Evolutionary conservation across 2,888 invertebrate species (phyloP).

Genomic region (Andrena dorsata): DNA sequence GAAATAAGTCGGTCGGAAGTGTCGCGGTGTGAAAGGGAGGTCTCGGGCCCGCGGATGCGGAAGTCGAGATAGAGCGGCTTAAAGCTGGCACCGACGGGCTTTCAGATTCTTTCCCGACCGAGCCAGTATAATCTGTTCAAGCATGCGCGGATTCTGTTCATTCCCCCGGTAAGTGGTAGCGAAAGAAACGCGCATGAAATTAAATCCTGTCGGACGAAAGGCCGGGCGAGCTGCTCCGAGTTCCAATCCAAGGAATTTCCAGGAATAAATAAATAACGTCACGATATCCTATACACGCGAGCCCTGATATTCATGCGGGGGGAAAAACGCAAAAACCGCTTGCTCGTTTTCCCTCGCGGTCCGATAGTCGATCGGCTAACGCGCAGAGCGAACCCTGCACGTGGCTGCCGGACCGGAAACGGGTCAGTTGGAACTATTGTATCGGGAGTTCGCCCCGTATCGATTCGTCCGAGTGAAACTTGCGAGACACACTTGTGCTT

Average conservation of each 20-base stretch:
- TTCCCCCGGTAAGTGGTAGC: neutral
- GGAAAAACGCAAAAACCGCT: slow-evolving; percentile 11
- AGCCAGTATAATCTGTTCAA: neutral
- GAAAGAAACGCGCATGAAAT: neutral
- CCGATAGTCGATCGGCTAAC: slow-evolving; percentile 27
- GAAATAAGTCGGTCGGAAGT: slow-evolving; percentile 59
- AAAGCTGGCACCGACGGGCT: neutral
- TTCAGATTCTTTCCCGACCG: neutral
- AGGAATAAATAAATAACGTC: slow-evolving; percentile 7
- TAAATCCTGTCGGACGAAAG: neutral
- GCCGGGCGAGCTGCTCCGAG: neutral
- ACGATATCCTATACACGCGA: neutral
- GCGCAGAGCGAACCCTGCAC: slow-evolving; percentile 22
- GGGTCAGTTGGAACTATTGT: slow-evolving; percentile 61
- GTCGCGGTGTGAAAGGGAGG: slow-evolving; percentile 16
- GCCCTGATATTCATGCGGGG: neutral
- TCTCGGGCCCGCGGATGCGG: slow-evolving; percentile 4
- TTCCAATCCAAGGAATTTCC: neutral
- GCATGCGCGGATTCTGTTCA: neutral
- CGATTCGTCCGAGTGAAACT: slow-evolving; percentile 42
- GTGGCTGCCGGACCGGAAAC: slow-evolving; percentile 62
- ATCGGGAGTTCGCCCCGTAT: slow-evolving; percentile 40
- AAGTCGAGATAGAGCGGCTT: slow-evolving; percentile 19
- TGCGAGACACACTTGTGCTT: neutral
- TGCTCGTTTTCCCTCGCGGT: slow-evolving; percentile 31